These are phyloP conservation scores for Thalassarche chlororhynchos DNA, from an alignment of 2,113 vertebrate species.

Conservation along the genomic window DNA sequence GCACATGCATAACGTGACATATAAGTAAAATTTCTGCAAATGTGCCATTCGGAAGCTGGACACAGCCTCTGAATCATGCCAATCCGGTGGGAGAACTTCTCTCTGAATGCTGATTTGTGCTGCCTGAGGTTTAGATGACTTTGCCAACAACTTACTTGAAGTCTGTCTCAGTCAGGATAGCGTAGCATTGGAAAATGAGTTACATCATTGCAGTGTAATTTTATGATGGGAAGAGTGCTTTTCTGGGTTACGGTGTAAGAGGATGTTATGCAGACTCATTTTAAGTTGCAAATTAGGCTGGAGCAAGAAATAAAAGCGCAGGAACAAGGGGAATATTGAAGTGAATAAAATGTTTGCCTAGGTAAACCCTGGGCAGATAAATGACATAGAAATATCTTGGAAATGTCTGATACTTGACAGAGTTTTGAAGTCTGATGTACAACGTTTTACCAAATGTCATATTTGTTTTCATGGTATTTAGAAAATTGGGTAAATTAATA, in stretches of 20 bases:
- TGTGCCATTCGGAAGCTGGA: not conserved
- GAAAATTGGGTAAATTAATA: not conserved
- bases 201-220: constrained; percentile 30
- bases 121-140: not conserved
- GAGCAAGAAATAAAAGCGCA: not conserved
- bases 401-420: not conserved
- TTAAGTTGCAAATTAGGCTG: constrained; percentile 26
- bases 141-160: constrained; percentile 24
- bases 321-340: not conserved
- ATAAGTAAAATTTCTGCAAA: not conserved
- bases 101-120: constrained; percentile 12
- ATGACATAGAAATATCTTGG: not conserved
- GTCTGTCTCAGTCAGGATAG: not conserved
- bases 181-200: constrained; percentile 5
- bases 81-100: not conserved
- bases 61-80: not conserved
- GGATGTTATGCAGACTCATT: constrained; percentile 14
- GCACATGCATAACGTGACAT: not conserved
- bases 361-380: not conserved
- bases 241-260: not conserved
- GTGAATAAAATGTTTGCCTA: not conserved
- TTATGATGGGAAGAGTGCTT: constrained; percentile 15
- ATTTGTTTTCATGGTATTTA: not conserved
- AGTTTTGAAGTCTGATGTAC: not conserved
- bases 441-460: not conserved